These are phyloP conservation scores for Troides aeacus DNA, from an alignment of 2,888 invertebrate genomes.

Conservation along the genomic window DNA sequence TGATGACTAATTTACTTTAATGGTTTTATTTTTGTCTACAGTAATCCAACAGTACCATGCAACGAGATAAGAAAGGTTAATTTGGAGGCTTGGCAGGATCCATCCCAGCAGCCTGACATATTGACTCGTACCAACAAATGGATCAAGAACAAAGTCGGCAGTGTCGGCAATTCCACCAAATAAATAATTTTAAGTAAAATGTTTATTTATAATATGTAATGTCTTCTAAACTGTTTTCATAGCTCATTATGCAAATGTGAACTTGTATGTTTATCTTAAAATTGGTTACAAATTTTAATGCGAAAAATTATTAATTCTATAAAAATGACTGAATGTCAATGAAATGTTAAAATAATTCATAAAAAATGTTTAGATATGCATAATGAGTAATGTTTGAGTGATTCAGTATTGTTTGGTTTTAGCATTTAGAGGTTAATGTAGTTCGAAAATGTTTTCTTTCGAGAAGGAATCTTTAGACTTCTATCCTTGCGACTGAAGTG, in stretches of 20 bases:
- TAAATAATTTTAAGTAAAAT: constrained; percentile 35
- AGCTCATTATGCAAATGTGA: constrained; percentile 25
- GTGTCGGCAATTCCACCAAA: constrained; percentile 53
- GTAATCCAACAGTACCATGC: constrained; percentile 77
- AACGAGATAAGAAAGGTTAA: constrained; percentile 71
- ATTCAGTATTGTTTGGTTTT: constrained; percentile 54
- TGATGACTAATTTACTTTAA: not conserved
- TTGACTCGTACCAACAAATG: constrained; percentile 71
- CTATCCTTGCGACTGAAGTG: constrained; percentile 36
- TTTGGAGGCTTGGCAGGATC: constrained; percentile 68
- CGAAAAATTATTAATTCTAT: not conserved
- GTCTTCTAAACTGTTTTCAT: constrained; percentile 3
- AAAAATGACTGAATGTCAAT: too few species aligned
- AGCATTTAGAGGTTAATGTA: constrained; percentile 34
- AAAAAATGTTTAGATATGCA: constrained; percentile 3
- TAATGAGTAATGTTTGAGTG: constrained; percentile 43
- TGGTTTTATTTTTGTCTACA: constrained; percentile 48
- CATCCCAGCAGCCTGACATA: constrained; percentile 62
- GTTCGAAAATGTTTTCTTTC: constrained; percentile 19
- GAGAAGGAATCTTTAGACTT: not conserved
- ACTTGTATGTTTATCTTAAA: not conserved
- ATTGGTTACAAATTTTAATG: not conserved
- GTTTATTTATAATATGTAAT: not conserved
- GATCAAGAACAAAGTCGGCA: constrained; percentile 67
- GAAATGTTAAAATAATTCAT: not conserved